These are phyloP conservation scores for Tinamus guttatus DNA, from an alignment of 2,113 vertebrate genomes.

Conservation along the genomic window DNA sequence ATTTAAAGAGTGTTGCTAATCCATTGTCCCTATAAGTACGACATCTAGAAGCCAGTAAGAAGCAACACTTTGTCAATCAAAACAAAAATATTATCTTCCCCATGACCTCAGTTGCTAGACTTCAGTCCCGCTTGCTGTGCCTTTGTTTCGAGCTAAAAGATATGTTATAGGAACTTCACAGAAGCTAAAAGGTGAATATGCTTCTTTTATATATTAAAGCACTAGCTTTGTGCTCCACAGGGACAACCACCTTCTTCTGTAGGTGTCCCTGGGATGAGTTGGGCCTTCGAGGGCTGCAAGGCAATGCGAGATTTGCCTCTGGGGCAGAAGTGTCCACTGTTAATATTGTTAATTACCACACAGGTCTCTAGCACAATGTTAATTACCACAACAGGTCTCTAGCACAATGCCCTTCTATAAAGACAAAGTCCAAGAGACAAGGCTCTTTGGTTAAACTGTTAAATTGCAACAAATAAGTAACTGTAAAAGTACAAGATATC, in stretches of 20 bases:
- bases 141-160: background rate
- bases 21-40: background rate
- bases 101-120: background rate
- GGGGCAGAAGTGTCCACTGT: background rate
- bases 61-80: background rate
- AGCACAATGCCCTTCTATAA: background rate
- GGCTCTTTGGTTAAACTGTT: background rate
- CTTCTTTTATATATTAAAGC: background rate
- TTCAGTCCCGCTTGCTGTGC: background rate
- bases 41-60: background rate
- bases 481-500: background rate
- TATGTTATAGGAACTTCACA: rapidly evolving
- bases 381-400: background rate
- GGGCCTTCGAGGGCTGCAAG: background rate
- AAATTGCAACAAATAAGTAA: background rate
- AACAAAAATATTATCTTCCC: background rate
- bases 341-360: background rate
- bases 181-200: background rate
- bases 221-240: background rate
- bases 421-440: background rate
- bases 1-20: conserved; percentile 9
- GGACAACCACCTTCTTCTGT: background rate
- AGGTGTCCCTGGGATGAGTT: background rate
- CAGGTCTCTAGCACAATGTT: background rate
- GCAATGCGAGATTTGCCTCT: background rate